Percentiles rank a stretch among this genome's conserved stretches.
These are phyloP conservation scores for Trissolcus japonicus DNA, from an alignment of 2,888 invertebrate species.

Conservation along the genomic window DNA sequence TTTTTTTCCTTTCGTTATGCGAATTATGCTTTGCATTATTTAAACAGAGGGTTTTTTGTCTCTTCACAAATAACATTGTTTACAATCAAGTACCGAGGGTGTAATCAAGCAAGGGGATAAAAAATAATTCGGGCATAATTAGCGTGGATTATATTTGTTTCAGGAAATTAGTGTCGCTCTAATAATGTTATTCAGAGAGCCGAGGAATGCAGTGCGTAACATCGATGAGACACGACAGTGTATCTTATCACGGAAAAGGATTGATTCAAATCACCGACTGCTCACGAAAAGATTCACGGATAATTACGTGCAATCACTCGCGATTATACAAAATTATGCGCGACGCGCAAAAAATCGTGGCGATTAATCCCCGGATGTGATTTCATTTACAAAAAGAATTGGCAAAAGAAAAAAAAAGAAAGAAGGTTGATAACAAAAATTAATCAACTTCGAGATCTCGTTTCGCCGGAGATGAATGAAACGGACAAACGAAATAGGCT, in stretches of 20 bases:
- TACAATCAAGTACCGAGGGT: no score
- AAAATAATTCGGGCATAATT: no score
- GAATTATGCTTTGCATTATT: no score
- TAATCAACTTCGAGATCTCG: slow-evolving; percentile 2
- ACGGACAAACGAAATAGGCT: slow-evolving; percentile 15
- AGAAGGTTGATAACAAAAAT: background rate
- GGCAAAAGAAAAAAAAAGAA: no score
- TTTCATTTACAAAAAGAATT: background rate
- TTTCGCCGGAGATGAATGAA: background rate
- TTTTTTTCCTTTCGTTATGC: no score
- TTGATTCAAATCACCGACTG: slow-evolving; percentile 20
- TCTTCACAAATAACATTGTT: no score
- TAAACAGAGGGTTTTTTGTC: no score
- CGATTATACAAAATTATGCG: slow-evolving; percentile 30
- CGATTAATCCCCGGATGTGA: background rate
- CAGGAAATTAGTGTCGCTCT: slow-evolving; percentile 3
- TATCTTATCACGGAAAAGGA: slow-evolving; percentile 26
- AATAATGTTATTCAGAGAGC: background rate
- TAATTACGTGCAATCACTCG: slow-evolving; percentile 30
- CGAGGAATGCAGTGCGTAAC: slow-evolving; percentile 6
- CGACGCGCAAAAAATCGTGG: slow-evolving; percentile 1
- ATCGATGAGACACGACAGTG: slow-evolving; percentile 25
- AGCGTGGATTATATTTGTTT: slow-evolving; percentile 1
- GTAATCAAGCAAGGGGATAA: no score
- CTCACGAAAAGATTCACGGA: slow-evolving; percentile 26